Evolutionary conservation across 2,797 vertebrate genomes (phyloP).

Genomic region (Pristis pectinata): DNA sequence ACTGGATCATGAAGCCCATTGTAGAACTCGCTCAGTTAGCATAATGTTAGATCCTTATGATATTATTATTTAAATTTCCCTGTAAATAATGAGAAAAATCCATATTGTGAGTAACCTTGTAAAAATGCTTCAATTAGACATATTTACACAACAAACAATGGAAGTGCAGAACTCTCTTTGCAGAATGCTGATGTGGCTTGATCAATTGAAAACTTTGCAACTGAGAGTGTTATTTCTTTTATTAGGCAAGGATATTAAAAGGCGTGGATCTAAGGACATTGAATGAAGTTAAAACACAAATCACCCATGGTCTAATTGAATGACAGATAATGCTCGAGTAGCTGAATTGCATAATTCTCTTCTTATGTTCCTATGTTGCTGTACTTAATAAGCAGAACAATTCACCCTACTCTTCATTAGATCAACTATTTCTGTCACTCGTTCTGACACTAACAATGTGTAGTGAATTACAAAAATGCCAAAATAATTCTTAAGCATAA

Average conservation of each 20-base stretch:
- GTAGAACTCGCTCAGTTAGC: background rate
- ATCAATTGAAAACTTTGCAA: background rate
- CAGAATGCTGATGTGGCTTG: background rate
- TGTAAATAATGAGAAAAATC: background rate
- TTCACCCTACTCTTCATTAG: background rate
- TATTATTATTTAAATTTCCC: background rate
- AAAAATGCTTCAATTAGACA: background rate
- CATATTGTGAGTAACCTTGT: background rate
- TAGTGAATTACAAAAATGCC: slow-evolving; percentile 19
- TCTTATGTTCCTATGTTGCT: background rate
- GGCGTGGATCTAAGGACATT: background rate
- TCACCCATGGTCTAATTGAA: background rate
- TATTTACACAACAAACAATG: background rate
- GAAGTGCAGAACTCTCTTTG: background rate
- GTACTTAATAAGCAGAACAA: background rate
- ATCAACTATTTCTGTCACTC: background rate
- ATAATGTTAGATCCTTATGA: background rate
- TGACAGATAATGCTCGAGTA: background rate
- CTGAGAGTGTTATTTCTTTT: background rate
- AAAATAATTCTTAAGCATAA: slow-evolving; percentile 17
- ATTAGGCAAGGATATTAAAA: background rate
- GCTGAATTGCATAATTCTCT: background rate
- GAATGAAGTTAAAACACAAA: background rate
- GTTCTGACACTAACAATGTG: slow-evolving; percentile 15
- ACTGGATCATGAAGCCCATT: background rate